Conservation (phyloP, 2,797 vertebrate species). For the Siniperca undulata region DNA sequence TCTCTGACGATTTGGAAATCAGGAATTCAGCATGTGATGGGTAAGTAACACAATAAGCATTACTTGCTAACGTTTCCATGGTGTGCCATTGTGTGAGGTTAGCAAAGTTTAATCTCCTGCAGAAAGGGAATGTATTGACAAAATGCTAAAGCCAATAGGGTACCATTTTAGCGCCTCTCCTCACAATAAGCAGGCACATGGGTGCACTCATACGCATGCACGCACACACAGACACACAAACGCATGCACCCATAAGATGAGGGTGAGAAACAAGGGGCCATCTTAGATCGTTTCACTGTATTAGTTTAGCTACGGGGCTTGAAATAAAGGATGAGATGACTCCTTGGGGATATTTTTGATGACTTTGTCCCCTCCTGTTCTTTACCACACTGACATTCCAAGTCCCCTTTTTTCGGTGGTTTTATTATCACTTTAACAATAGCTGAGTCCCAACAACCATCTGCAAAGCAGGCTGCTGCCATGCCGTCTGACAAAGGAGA, state of each 20-base stretch:
- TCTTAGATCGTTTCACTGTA: conserved; percentile 62
- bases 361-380: conserved; percentile 66
- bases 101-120: conserved; percentile 25
- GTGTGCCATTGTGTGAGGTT: conserved; percentile 15
- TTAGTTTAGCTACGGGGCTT: conserved; percentile 68
- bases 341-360: conserved; percentile 70
- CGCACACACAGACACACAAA: conserved; percentile 8
- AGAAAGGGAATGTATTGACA: conserved; percentile 10
- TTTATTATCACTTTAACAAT: conserved; percentile 65
- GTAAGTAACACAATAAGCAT: not conserved
- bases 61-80: not conserved
- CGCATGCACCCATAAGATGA: conserved; percentile 44
- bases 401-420: conserved; percentile 26
- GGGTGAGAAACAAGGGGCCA: conserved; percentile 51
- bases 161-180: conserved; percentile 38
- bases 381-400: conserved; percentile 50
- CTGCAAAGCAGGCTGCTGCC: conserved; percentile 18
- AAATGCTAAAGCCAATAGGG: conserved; percentile 28
- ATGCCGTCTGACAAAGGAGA: conserved; percentile 11
- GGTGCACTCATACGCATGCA: conserved; percentile 26
- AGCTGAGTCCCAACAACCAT: conserved; percentile 27
- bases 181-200: conserved; percentile 38
- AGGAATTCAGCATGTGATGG: not conserved
- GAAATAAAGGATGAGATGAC: conserved; percentile 65
- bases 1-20: not conserved